A percentile compares a stretch with the other conserved stretches of the same genome.
Conservation (phyloP, 2,888 invertebrate species). For the Leucophora obtusa region DNA sequence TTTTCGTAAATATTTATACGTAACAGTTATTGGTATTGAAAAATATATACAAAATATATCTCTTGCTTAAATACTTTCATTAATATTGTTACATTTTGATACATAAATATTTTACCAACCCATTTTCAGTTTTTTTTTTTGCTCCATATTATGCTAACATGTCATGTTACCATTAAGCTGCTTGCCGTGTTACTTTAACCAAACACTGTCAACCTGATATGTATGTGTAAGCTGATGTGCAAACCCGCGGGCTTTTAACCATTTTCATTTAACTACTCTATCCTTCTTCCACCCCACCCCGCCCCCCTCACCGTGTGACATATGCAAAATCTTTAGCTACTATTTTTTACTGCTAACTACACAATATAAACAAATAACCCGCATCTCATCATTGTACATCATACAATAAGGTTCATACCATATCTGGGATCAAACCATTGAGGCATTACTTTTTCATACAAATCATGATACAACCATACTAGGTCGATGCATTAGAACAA, state of each 20-base stretch:
- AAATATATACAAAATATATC: too few relatives aligned
- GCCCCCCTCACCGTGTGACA: background rate
- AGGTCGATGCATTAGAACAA: too few relatives aligned
- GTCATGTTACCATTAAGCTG: slow-evolving; percentile 47
- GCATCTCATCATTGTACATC: slow-evolving; percentile 14
- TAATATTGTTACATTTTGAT: background rate
- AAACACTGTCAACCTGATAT: slow-evolving; percentile 36
- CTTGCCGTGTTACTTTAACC: slow-evolving; percentile 41
- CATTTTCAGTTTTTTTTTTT: slow-evolving; percentile 1
- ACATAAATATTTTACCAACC: background rate
- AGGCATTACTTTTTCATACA: too few relatives aligned
- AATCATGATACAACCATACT: too few relatives aligned
- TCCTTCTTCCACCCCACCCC: background rate
- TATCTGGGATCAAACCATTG: too few relatives aligned
- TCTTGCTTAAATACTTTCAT: background rate
- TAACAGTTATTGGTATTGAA: too few relatives aligned
- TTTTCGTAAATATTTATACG: too few relatives aligned
- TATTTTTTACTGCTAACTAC: background rate
- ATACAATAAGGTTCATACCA: background rate
- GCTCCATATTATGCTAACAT: slow-evolving; percentile 37
- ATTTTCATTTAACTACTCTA: slow-evolving; percentile 25
- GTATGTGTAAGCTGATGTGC: slow-evolving; percentile 5
- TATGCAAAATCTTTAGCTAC: background rate
- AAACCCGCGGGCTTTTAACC: slow-evolving; percentile 32
- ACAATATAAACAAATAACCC: slow-evolving; percentile 32